Base-by-base conservation (phyloP, 2,797 vertebrate species). In the Chromobotia macracanthus region DNA sequence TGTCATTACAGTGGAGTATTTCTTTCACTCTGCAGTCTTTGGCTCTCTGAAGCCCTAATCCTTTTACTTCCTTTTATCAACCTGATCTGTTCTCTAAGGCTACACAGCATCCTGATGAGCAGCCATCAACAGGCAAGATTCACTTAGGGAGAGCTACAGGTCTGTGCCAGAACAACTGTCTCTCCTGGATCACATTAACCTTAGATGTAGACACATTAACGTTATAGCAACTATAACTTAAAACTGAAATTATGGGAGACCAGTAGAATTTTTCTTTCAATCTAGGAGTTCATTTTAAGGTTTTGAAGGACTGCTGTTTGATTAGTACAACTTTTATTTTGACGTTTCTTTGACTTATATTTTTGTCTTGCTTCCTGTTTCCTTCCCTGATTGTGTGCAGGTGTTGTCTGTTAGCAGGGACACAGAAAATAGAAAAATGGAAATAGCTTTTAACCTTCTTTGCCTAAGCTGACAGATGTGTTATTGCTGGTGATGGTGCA, bases 61-160 rank as follows among this genome's bases (percentile, higher is more conserved):
- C 84, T 75, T 85, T 85, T 82, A 85, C 35, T 67, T 73, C 53
- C 82, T 77, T 81, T 84, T 84, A 81, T 83, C 79, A 83, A 75
- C 25, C 72, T 70, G 56, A 61, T 81, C 82, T 77, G 65, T 71
- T 83, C 77, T 70, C 56, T 21, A 19, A 51, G 65, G 80, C 56
- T 73, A 61, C 31, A 11, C 56, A 41, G 70, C 44, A 58, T 60
- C 63, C 64, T 61, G 48, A 71, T 73, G 25, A 48, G 56, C 76
- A 75, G 35, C 35, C 46, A 67, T 64, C 81, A 56, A 19, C 56
- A 61, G 28, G 23, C 18, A 60, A 35, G 60, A 64, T 69, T 50
- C 16, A 71, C 50, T 55, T 13, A 68, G 56, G 28, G 18, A 67
- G 15, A 41, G 46, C 21, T 55, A 51, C n/a, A 72, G 46, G 61